Base-by-base conservation (phyloP, 2,113 vertebrate species). In the Dasypus novemcinctus region DNA sequence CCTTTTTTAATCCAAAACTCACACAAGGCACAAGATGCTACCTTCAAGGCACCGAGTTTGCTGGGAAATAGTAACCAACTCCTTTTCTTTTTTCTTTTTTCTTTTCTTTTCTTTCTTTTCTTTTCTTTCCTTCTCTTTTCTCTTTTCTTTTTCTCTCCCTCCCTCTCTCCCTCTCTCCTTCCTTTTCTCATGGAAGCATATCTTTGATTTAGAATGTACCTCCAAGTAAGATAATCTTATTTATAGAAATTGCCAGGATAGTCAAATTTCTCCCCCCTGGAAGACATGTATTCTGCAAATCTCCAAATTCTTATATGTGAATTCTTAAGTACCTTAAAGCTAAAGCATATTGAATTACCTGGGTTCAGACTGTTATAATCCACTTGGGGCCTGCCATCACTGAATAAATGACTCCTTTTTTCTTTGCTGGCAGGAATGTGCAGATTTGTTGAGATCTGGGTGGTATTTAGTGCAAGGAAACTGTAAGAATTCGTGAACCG, bases 161-260 rank as follows among this genome's bases (percentile, higher is more conserved):
- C 9, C 9, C 43, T 46, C 9, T 46, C 43, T 46, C 9, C 43
- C 2, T 27, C 3, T 78, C 8, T 23, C 21, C 59, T 10, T 29
- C n/a, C 71, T 74, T 87, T 94, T 86, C 69, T 72, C 57, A 13
- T 10, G 17, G 74, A 95, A 36, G 38, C 3, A 49, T 13, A 57
- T 43, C 59, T 92, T 86, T 68, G 93, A 71, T 88, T 79, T 59
- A 71, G 49, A 94, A 43, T 59, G 46, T 64, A 75, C 59, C 21
- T 93, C 75, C 13, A 57, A 86, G 54, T 61, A 76, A 86, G 43
- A 12, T 74, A 38, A 61, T 57, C 7, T 46, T 86, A 72, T 72
- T 57, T 87, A 81, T 81, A 79, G 78, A 90, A 80, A 75, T 91
- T 75, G 69, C 86, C 86, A 89, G 64, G 25, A 31, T 57, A 69